A percentile compares a stretch with the other conserved stretches of the same genome.
These are phyloP conservation scores for Actinernus sp. DNA, from an alignment of 92 coral and sea anemone genomes.

Conservation along the genomic window DNA sequence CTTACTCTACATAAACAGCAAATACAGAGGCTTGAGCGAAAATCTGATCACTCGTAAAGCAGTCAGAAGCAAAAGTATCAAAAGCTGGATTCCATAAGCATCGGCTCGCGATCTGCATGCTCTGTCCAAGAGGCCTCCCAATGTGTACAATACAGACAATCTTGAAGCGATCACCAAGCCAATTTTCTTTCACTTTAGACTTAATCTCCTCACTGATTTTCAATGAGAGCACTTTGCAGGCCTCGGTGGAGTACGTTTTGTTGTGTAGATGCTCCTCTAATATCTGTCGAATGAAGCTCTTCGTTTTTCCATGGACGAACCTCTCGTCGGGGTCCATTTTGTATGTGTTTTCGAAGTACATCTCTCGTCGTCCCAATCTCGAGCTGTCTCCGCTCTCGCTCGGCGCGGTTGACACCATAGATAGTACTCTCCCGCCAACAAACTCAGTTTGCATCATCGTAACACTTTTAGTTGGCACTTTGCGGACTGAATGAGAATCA, in stretches of 20 bases:
- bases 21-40: slow-evolving; percentile 83
- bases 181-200: slow-evolving; percentile 42
- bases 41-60: slow-evolving; percentile 57
- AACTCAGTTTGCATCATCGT: neutral
- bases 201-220: slow-evolving; percentile 67
- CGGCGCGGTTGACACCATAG: neutral
- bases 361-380: slow-evolving; percentile 1
- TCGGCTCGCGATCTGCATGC: slow-evolving; percentile 48
- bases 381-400: slow-evolving; percentile 20
- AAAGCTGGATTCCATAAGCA: slow-evolving; percentile 77
- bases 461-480: too few species aligned
- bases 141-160: slow-evolving; percentile 72
- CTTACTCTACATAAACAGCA: slow-evolving; percentile 83
- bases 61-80: slow-evolving; percentile 71
- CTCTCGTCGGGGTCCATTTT: slow-evolving; percentile 54
- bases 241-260: slow-evolving; percentile 26
- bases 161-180: slow-evolving; percentile 61
- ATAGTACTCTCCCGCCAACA: neutral
- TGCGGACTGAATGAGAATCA: too few species aligned
- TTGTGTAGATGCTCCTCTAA: slow-evolving; percentile 34
- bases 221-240: slow-evolving; percentile 36
- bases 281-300: slow-evolving; percentile 29
- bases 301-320: slow-evolving; percentile 38
- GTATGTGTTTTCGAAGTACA: slow-evolving; percentile 59
- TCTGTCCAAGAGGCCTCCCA: slow-evolving; percentile 67